Base-by-base conservation (phyloP, 2,113 vertebrate species). In the Balaenoptera acutorostrata region DNA sequence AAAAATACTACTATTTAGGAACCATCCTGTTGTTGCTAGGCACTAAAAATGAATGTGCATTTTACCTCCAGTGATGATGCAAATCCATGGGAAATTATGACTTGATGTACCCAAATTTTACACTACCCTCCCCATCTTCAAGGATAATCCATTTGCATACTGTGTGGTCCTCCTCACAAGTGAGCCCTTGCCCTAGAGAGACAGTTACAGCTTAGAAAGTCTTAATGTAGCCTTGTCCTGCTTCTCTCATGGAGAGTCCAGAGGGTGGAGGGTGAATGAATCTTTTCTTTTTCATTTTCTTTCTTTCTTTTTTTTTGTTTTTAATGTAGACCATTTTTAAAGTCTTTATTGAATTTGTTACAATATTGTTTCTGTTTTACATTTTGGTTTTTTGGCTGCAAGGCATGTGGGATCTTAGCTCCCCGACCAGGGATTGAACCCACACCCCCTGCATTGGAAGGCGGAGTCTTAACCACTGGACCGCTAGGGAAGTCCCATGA, bases 71-170 rank as follows among this genome's bases (percentile, higher is more conserved):
- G 7, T 0, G 59, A 7, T 25, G 6, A 59, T 3, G 6, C 6
- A n/a, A 6, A 11, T 25, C 33, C 23, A 0, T 0, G 17, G 66
- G 21, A 6, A n/a, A 9, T 9, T 2, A 14, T 17, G 5, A 11
- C n/a, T 10, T 7, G 15, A 41, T 9, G 7, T 2, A 1, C 31
- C 39, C 46, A 8, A 1, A 20, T 13, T 63, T 18, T 15, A 41
- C 2, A 0, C 23, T 23, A 8, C 23, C 57, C 1, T 3, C 14
- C 1, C 4, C 14, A 9, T 41, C 46, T 17, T 72, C 8, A 5
- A 49, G n/a, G 55, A 21, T 17, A 49, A 25, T 6, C 5, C 23
- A 0, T 18, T 59, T 69, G 29, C 29, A 25, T 15, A 21, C 25
- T 13, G 5, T 14, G 21, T 55, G 39, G 20, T 64, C 63, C 9